Percentiles rank a stretch among this genome's conserved stretches.
Conservation (phyloP, 2,888 invertebrate species). For the Sesamia inferens region DNA sequence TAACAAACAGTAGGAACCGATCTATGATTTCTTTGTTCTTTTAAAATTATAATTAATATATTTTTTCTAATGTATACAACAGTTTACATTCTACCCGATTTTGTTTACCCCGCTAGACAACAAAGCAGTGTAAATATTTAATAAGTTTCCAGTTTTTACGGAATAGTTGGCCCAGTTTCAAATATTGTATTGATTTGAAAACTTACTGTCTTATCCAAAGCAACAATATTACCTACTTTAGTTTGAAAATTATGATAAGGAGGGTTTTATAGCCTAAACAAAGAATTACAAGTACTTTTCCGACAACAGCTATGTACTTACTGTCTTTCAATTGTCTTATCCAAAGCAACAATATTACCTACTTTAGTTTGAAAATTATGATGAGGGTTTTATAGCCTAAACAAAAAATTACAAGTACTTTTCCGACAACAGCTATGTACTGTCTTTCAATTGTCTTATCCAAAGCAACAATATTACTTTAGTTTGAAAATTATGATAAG, state of each 20-base stretch:
- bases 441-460: neutral
- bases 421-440: neutral
- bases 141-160: constrained; percentile 28
- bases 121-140: constrained; percentile 38
- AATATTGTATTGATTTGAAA: constrained; percentile 22
- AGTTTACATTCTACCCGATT: constrained; percentile 23
- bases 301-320: neutral
- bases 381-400: neutral
- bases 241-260: neutral
- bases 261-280: neutral
- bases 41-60: constrained; percentile 12
- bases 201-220: neutral
- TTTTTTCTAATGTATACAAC: constrained; percentile 26
- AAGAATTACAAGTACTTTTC: neutral
- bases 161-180: constrained; percentile 39
- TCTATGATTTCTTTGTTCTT: constrained; percentile 39
- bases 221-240: too few relatives aligned
- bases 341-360: too few relatives aligned
- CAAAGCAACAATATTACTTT: too few relatives aligned
- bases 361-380: neutral
- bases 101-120: constrained; percentile 35
- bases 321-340: neutral
- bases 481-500: neutral
- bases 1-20: constrained; percentile 13
- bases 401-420: neutral